These are phyloP conservation scores for Diacarnus erythraeanus DNA, from an alignment of 37 sponge, comb jelly and placozoan species.

Conservation along the genomic window DNA sequence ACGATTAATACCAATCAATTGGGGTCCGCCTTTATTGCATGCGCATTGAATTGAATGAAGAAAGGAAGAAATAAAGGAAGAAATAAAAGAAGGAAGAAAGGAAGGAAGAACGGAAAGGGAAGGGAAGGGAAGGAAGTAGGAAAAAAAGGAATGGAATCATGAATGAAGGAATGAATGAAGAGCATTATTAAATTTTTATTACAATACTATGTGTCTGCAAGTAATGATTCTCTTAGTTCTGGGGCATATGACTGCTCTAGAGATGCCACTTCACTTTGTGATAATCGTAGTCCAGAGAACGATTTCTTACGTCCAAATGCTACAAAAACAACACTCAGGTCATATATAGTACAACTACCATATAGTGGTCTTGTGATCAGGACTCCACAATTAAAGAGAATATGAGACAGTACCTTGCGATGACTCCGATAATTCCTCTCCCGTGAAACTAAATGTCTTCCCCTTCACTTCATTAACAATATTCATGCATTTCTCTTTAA, in stretches of 20 bases:
- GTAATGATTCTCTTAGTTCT: not conserved
- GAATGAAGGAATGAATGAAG: too few species aligned
- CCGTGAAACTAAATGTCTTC: not conserved
- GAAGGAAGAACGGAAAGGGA: not conserved
- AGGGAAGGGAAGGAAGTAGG: not conserved
- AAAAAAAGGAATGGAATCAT: not conserved
- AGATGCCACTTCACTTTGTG: too few species aligned
- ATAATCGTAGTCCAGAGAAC: too few species aligned
- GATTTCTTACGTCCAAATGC: too few species aligned
- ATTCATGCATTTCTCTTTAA: not conserved
- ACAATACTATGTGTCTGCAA: too few species aligned
- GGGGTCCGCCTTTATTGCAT: too few species aligned
- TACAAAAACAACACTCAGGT: too few species aligned
- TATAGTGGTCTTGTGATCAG: too few species aligned
- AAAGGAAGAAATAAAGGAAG: not conserved
- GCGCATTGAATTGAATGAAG: not conserved
- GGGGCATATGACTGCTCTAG: not conserved
- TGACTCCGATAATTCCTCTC: not conserved
- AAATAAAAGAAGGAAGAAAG: not conserved
- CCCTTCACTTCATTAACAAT: not conserved
- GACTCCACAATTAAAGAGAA: too few species aligned
- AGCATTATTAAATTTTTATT: not conserved
- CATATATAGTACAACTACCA: too few species aligned
- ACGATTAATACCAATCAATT: too few species aligned
- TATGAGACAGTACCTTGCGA: not conserved